Conservation (phyloP, 2,888 invertebrate genomes). For the Heliconius charithonia region DNA sequence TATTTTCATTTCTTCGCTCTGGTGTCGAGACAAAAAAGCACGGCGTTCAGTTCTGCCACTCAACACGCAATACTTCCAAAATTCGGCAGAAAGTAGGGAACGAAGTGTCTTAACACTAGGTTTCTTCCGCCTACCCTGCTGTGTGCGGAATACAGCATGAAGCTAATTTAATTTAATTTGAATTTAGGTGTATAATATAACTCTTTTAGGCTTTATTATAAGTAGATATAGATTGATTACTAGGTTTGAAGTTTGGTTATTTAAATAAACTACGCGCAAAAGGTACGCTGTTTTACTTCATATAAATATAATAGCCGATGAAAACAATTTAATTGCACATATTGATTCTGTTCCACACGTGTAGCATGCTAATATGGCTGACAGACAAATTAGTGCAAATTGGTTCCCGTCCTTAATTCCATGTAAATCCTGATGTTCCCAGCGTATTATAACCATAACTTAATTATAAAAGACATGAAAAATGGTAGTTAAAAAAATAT, state of each 20-base stretch:
- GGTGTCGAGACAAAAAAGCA: no score
- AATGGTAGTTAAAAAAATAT: not conserved
- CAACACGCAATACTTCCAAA: no score
- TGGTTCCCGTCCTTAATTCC: slow-evolving; percentile 13
- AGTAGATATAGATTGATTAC: no score
- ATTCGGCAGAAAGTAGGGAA: no score
- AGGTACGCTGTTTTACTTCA: not conserved
- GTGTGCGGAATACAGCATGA: no score
- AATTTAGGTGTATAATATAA: no score
- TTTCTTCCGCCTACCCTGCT: no score
- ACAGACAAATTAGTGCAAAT: slow-evolving; percentile 34
- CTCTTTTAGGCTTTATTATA: no score
- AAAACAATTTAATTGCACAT: slow-evolving; percentile 19
- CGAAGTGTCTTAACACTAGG: no score
- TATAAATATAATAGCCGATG: not conserved
- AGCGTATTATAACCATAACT: not conserved
- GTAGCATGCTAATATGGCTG: slow-evolving; percentile 27
- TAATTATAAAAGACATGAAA: not conserved
- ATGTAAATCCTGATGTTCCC: slow-evolving; percentile 23
- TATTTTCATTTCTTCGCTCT: no score
- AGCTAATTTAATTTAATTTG: no score
- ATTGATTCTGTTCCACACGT: not conserved
- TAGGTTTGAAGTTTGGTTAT: not conserved
- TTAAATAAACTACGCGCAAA: not conserved
- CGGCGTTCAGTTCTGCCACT: no score